Evolutionary conservation across 2,113 vertebrate genomes (phyloP).

Genomic region (Malurus alboscapulatus): DNA sequence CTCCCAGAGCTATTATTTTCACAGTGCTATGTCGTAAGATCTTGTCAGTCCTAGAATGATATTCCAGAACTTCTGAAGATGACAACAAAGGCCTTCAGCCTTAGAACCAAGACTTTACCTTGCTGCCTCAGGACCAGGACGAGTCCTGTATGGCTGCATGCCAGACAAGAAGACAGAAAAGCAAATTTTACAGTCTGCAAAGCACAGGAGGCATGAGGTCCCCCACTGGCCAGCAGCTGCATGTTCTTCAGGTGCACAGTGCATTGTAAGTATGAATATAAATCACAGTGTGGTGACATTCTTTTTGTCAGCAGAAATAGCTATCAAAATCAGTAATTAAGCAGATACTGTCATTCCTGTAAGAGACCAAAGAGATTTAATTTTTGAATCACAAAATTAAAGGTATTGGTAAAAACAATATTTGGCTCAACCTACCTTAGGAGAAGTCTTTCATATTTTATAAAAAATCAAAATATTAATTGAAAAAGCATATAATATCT

Average conservation of each 20-base stretch:
- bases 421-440: not conserved
- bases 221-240: not conserved
- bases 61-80: not conserved
- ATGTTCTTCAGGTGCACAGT: not conserved
- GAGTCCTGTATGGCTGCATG: not conserved
- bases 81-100: not conserved
- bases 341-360: not conserved
- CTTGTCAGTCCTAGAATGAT: not conserved
- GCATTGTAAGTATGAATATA: not conserved
- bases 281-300: not conserved
- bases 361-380: not conserved
- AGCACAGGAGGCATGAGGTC: not conserved
- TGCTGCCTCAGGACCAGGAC: not conserved
- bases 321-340: not conserved
- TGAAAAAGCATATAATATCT: not conserved
- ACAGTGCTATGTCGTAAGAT: not conserved
- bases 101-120: not conserved
- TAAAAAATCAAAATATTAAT: not conserved
- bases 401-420: not conserved
- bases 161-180: not conserved
- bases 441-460: not conserved
- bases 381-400: not conserved
- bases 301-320: not conserved
- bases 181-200: not conserved
- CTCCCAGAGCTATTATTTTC: not conserved